Percentiles rank a stretch among this genome's conserved stretches.
phyloP scores from a whole-genome alignment of 2,797 vertebrate species.

The Luscinia megarhynchos region DNA sequence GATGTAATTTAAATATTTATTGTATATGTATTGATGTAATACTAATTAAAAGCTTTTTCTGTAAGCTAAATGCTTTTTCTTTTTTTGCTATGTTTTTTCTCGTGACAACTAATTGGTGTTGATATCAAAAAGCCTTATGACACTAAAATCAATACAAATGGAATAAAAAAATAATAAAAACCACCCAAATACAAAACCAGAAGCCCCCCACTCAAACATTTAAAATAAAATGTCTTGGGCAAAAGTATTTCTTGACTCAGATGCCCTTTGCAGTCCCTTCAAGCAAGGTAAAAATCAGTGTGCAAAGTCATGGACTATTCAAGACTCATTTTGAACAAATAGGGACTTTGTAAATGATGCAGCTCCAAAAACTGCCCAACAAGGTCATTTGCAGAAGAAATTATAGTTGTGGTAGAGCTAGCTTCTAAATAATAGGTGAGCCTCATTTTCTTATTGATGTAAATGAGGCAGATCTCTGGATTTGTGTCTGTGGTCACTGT shows the following conservation, averaged over 20 bases:
- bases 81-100: neutral
- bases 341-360: neutral
- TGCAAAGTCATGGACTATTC: neutral
- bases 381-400: neutral
- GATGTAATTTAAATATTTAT: slow-evolving; percentile 29
- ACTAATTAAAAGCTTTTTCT: slow-evolving; percentile 40
- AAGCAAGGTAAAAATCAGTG: neutral
- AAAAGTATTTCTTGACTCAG: neutral
- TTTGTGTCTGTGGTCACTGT: neutral
- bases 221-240: neutral
- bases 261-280: neutral
- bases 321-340: neutral
- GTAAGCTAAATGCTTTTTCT: neutral
- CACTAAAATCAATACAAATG: neutral
- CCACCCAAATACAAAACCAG: neutral
- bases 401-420: neutral
- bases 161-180: neutral
- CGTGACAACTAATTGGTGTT: neutral
- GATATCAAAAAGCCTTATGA: neutral
- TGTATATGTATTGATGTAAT: neutral
- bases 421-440: neutral
- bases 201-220: neutral
- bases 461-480: neutral
- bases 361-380: neutral
- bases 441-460: neutral